A percentile compares a stretch with the other conserved stretches of the same genome.
phyloP scores from a whole-genome alignment of 2,888 invertebrate species.

The Argyra leucocephala region DNA sequence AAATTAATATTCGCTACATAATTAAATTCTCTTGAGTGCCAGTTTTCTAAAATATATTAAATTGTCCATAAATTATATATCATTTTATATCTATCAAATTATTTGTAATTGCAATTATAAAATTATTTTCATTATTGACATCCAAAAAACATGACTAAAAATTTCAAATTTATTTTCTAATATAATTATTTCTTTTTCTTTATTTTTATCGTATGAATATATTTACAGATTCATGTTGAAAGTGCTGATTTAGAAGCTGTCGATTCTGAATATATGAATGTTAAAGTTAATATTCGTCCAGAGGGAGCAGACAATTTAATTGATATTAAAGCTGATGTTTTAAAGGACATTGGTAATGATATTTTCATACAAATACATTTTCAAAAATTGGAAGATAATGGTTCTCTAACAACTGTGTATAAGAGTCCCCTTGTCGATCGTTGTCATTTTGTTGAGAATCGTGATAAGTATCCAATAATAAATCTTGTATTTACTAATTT shows the following conservation, averaged over 20 bases:
- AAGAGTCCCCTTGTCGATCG: constrained; percentile 19
- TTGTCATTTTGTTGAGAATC: constrained; percentile 20
- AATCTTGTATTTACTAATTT: constrained; percentile 18
- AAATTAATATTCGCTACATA: too few relatives aligned
- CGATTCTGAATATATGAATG: constrained; percentile 16
- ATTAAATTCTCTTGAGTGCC: too few relatives aligned
- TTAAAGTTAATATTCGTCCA: constrained; percentile 16
- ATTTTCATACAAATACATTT: constrained; percentile 20
- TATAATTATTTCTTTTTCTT: not conserved
- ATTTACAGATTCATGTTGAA: not conserved
- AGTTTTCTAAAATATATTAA: too few relatives aligned
- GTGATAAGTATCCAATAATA: constrained; percentile 17
- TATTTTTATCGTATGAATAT: too few relatives aligned
- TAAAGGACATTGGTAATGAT: constrained; percentile 16
- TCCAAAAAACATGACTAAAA: too few relatives aligned
- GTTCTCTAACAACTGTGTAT: constrained; percentile 11
- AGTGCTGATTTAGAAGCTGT: constrained; percentile 16
- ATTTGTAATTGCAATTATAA: too few relatives aligned
- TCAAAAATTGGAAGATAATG: constrained; percentile 13
- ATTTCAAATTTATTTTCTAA: not conserved
- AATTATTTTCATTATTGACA: too few relatives aligned
- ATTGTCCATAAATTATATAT: too few relatives aligned
- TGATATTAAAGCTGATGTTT: constrained; percentile 19
- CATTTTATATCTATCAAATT: too few relatives aligned
- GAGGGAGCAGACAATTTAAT: constrained; percentile 15